A percentile compares a stretch with the other conserved stretches of the same genome.
Evolutionary conservation across 2,797 vertebrate genomes (phyloP).

Genomic region (Acrocephalus scirpaceus): DNA sequence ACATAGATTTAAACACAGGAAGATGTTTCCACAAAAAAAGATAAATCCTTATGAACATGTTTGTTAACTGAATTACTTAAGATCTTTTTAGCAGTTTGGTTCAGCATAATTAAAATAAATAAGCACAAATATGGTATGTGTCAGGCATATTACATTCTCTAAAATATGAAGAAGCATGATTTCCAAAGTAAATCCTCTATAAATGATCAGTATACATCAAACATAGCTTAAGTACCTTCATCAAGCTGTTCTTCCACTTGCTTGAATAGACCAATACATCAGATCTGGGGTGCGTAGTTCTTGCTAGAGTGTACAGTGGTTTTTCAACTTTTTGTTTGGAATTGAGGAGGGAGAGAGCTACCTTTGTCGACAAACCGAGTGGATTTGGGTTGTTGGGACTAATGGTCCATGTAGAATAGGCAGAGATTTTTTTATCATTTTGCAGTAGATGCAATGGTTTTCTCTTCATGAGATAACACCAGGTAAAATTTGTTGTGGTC

Average conservation of each 20-base stretch:
- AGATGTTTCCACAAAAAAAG: not conserved
- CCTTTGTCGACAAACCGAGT: slow-evolving; percentile 92
- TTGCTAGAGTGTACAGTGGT: slow-evolving; percentile 89
- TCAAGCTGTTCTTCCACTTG: slow-evolving; percentile 91
- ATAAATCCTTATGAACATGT: not conserved
- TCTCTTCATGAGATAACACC: slow-evolving; percentile 94
- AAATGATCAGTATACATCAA: not conserved
- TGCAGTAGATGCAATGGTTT: slow-evolving; percentile 89
- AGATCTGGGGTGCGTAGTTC: slow-evolving; percentile 85
- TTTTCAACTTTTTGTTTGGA: slow-evolving; percentile 94
- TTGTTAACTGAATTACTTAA: slow-evolving; percentile 19
- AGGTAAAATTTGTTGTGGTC: slow-evolving; percentile 93
- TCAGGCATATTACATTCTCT: not conserved
- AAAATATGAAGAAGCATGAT: not conserved
- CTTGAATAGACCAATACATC: slow-evolving; percentile 93
- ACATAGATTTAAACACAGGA: not conserved
- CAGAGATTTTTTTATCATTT: slow-evolving; percentile 89
- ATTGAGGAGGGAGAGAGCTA: slow-evolving; percentile 94
- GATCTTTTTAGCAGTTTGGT: not conserved
- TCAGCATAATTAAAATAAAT: slow-evolving; percentile 18
- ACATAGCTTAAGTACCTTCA: slow-evolving; percentile 80
- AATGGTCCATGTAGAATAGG: slow-evolving; percentile 90
- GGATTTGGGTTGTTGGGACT: slow-evolving; percentile 89
- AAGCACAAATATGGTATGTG: not conserved
- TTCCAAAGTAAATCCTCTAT: slow-evolving; percentile 15